A percentile compares a stretch with the other conserved stretches of the same genome.
These are phyloP conservation scores for Pandion haliaetus DNA, from an alignment of 2,113 vertebrate species.

Conservation along the genomic window DNA sequence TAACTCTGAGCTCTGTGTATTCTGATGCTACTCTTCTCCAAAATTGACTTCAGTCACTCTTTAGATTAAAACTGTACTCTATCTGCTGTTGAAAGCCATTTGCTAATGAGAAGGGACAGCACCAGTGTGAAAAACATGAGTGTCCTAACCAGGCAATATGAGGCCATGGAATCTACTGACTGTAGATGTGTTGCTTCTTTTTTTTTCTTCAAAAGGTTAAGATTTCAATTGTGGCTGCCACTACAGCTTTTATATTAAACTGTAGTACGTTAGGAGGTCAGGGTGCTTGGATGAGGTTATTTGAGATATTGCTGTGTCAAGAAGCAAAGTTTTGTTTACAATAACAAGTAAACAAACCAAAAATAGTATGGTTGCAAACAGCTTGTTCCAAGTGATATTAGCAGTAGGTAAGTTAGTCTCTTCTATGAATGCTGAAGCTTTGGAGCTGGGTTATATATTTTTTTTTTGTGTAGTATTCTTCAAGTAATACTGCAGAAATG, in stretches of 20 bases:
- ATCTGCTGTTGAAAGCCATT: not conserved
- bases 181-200: not conserved
- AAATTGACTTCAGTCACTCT: not conserved
- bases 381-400: not conserved
- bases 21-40: not conserved
- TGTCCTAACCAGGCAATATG: not conserved
- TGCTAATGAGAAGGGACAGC: not conserved
- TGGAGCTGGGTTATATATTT: not conserved
- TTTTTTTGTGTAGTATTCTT: not conserved
- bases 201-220: not conserved
- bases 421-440: not conserved
- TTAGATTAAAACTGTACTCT: not conserved
- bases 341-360: not conserved
- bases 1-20: not conserved
- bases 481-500: not conserved
- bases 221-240: not conserved
- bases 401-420: not conserved
- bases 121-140: not conserved
- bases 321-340: not conserved
- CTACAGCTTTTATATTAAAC: not conserved
- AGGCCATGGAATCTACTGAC: not conserved
- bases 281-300: not conserved
- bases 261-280: not conserved
- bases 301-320: not conserved
- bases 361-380: not conserved